These are phyloP conservation scores for Drosophila percnosoma DNA, from an alignment of 2,888 invertebrate genomes.

Conservation along the genomic window DNA sequence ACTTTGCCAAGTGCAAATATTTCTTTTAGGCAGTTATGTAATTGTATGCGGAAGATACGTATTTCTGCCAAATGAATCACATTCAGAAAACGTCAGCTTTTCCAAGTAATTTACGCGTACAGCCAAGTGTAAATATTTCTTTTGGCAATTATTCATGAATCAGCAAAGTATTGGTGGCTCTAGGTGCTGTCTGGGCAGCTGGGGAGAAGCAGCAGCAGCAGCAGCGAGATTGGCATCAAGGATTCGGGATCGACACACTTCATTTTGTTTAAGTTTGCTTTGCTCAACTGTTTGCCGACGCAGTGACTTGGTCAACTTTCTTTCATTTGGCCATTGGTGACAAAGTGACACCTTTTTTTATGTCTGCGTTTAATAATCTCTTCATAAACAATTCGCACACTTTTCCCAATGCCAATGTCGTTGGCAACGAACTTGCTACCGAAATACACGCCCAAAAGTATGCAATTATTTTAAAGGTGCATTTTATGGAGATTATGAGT, in stretches of 20 bases:
- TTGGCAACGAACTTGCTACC: conserved; percentile 59
- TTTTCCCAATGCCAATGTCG: conserved; percentile 58
- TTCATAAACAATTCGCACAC: conserved; percentile 80
- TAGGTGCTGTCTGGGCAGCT: not conserved
- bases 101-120: not conserved
- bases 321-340: conserved; percentile 63
- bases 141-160: not conserved
- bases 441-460: conserved; percentile 24
- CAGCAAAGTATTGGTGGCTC: not conserved
- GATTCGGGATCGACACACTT: conserved; percentile 34
- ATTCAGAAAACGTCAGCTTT: not conserved
- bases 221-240: conserved; percentile 35
- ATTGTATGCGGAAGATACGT: not conserved
- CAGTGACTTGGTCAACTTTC: conserved; percentile 43
- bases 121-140: not conserved
- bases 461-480: not conserved
- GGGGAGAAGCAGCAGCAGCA: conserved; percentile 15
- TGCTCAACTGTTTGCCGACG: conserved; percentile 64
- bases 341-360: conserved; percentile 47
- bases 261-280: conserved; percentile 52
- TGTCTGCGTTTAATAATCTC: conserved; percentile 74
- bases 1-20: no score
- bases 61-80: not conserved
- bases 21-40: no score
- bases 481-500: not conserved